Conservation (phyloP, 2,113 vertebrate species). For the Mustela lutreola region DNA sequence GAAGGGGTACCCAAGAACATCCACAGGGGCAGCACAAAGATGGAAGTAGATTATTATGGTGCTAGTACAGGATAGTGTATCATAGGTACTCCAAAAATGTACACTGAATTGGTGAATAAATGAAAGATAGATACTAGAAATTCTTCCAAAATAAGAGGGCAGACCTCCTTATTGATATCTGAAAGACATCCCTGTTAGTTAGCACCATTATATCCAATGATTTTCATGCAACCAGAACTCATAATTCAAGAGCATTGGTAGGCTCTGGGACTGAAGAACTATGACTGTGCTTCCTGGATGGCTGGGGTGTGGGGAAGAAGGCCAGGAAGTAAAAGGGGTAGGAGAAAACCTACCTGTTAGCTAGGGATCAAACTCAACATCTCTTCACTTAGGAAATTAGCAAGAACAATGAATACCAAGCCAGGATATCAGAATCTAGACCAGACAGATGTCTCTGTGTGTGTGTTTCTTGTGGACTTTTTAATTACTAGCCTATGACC, state of each 20-base stretch:
- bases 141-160: background rate
- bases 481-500: background rate
- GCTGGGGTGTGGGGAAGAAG: background rate
- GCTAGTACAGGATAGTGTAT: background rate
- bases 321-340: accelerated
- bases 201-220: background rate
- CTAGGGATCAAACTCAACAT: background rate
- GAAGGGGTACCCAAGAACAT: background rate
- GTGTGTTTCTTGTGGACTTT: background rate
- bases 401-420: background rate
- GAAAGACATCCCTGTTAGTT: background rate
- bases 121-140: background rate
- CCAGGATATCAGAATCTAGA: background rate
- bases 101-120: background rate
- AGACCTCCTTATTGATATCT: background rate
- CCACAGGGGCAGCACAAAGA: accelerated
- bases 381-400: background rate
- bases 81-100: background rate
- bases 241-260: background rate
- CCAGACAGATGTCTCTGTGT: background rate
- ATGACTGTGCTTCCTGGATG: background rate
- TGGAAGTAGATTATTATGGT: background rate
- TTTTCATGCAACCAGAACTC: background rate
- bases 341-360: background rate
- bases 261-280: background rate